phyloP scores from a whole-genome alignment of 2,113 vertebrate species.

The Halichoerus grypus region DNA sequence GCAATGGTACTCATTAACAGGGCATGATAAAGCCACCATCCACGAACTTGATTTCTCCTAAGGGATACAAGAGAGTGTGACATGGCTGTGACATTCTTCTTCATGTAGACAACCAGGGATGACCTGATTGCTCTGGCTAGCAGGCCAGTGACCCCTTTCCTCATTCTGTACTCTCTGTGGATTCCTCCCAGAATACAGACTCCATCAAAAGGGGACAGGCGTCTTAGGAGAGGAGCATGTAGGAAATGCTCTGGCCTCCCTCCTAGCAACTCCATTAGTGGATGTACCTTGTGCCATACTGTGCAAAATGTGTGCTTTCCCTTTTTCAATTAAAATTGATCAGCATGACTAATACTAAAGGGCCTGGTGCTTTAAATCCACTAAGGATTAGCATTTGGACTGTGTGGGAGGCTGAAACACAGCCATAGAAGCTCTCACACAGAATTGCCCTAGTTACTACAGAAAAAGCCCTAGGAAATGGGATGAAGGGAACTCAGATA shows the following conservation, averaged over 20 bases:
- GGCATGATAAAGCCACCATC: not conserved
- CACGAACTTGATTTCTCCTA: not conserved
- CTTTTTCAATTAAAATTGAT: constrained; percentile 63
- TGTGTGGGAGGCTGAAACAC: not conserved
- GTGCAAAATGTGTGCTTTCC: constrained; percentile 23
- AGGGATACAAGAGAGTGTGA: not conserved
- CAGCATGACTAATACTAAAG: constrained; percentile 40
- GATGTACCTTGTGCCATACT: not conserved
- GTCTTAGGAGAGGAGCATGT: not conserved
- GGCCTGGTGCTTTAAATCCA: not conserved
- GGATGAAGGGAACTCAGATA: not conserved
- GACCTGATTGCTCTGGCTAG: not conserved
- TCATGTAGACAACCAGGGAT: not conserved
- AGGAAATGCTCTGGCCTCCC: not conserved
- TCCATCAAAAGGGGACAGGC: not conserved
- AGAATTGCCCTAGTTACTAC: not conserved
- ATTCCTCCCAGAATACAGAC: not conserved
- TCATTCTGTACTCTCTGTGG: not conserved
- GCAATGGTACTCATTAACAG: not conserved
- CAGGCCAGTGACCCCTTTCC: not conserved
- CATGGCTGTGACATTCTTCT: not conserved
- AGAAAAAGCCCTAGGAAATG: not conserved
- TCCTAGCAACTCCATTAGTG: constrained; percentile 19
- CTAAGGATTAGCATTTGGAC: constrained; percentile 15
- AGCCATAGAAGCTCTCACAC: not conserved